Evolutionary conservation across 2,888 invertebrate species (phyloP), one percentile per base, ranked within the genome.

Genomic region (Mimumesa dahlbomi): DNA sequence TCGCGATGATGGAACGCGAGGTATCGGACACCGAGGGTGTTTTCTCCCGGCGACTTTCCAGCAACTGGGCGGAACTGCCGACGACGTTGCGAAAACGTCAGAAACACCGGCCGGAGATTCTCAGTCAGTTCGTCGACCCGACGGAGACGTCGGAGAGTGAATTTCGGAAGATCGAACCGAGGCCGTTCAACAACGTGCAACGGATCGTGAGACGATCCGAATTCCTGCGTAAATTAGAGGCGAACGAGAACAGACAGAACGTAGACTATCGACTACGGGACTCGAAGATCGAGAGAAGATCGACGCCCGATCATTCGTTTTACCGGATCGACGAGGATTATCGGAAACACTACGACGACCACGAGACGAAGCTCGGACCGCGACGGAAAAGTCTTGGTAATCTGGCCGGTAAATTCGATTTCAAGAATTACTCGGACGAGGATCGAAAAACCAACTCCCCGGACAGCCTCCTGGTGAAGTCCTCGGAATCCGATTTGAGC

Each of bases 11-110:
- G 88, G 88, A 88, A 65, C 84, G 85, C 22, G 89, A 89, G 69
- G 88, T 89, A 22, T 83, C 87, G 40, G 89, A 89, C 62, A 78
- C 85, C 18, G 89, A 89, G 50, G 87, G 87, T 6, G 82, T 87
- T 42, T 89, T 89, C 73, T 87, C 88, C 2, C 82, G 82, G 14
- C 73, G 86, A 14, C 67, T 89, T 29, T 79, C 85, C 38, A 79
- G 81, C 62, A 87, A 88, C 63, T 90, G 90, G 90, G 88, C 88
- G 9, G 90, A 90, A 38, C 65, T 90, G 50, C 90, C 90, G 5
- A 87, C 86, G 36, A 90, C 90, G 0, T 59, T 90, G 52, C 77
- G 89, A 29, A 86, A 89, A 52, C 84, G 84, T 7, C 88, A 88
- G 46, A 88, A 85, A 36, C 86, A 89, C 48, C 62, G 88, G 9